Percentiles rank a stretch among this genome's conserved stretches.
phyloP scores from a whole-genome alignment of 2,113 vertebrate genomes.

The Zosterops hypoxanthus region DNA sequence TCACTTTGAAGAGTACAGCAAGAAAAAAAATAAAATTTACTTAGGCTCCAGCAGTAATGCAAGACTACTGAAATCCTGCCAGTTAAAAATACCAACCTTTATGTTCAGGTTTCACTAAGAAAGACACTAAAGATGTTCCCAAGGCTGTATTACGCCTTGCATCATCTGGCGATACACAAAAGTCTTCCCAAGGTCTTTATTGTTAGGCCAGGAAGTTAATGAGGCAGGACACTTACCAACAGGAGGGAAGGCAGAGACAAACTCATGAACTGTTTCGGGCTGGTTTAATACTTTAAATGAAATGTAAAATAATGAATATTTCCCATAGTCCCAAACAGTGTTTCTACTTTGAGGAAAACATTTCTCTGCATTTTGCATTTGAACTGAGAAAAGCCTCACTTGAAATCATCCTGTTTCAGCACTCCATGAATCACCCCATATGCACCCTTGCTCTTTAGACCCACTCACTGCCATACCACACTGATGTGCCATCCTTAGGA shows the following conservation, averaged over 20 bases:
- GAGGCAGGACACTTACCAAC: slow-evolving; percentile 48
- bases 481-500: slow-evolving; percentile 49
- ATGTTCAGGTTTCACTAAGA: slow-evolving; percentile 67
- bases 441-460: background rate
- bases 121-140: slow-evolving; percentile 73
- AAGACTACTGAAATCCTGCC: slow-evolving; percentile 69
- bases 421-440: background rate
- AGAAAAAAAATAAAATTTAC: background rate
- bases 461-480: slow-evolving; percentile 9
- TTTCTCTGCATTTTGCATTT: background rate
- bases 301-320: background rate
- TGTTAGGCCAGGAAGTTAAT: slow-evolving; percentile 65
- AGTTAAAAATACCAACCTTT: slow-evolving; percentile 71
- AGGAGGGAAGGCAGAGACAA: background rate
- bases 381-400: slow-evolving; percentile 3
- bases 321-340: background rate
- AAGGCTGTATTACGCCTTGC: slow-evolving; percentile 66
- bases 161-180: slow-evolving; percentile 77
- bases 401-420: background rate
- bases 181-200: slow-evolving; percentile 74
- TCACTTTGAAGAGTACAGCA: slow-evolving; percentile 52
- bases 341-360: background rate
- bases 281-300: background rate
- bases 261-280: background rate
- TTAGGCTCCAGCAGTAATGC: slow-evolving; percentile 18